phyloP scores from a whole-genome alignment of 2,797 vertebrate species.

The Tokudaia tokunoshimensis region DNA sequence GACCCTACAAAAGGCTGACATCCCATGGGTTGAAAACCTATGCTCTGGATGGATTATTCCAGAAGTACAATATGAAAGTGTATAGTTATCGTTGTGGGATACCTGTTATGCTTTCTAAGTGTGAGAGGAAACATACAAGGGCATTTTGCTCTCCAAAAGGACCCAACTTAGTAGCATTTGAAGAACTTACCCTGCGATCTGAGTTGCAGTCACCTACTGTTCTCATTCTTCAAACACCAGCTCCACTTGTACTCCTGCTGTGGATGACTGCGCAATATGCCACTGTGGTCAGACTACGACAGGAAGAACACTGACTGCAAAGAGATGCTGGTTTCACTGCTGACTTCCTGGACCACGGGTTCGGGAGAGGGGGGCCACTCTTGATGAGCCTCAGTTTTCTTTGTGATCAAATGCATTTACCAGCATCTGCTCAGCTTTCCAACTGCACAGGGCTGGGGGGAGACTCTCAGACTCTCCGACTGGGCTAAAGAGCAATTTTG shows the following conservation, averaged over 20 bases:
- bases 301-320: not conserved
- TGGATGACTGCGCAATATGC: not conserved
- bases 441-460: not conserved
- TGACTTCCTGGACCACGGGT: not conserved
- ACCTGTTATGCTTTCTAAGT: slow-evolving; percentile 21
- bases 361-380: not conserved
- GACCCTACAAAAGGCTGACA: not conserved
- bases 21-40: not conserved
- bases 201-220: not conserved
- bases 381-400: slow-evolving; percentile 43
- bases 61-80: not conserved
- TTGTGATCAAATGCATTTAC: slow-evolving; percentile 31
- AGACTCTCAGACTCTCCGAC: not conserved
- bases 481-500: slow-evolving; percentile 17
- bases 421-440: slow-evolving; percentile 25
- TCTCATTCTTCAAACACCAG: not conserved
- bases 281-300: not conserved
- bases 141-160: not conserved
- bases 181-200: not conserved
- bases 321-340: not conserved
- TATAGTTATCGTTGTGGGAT: not conserved
- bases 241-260: not conserved
- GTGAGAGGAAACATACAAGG: not conserved
- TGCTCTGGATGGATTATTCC: not conserved
- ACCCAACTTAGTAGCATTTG: not conserved